A percentile compares a stretch with the other conserved stretches of the same genome.
These are phyloP conservation scores for Aplodontia rufa DNA, from an alignment of 2,113 vertebrate genomes.

Conservation along the genomic window DNA sequence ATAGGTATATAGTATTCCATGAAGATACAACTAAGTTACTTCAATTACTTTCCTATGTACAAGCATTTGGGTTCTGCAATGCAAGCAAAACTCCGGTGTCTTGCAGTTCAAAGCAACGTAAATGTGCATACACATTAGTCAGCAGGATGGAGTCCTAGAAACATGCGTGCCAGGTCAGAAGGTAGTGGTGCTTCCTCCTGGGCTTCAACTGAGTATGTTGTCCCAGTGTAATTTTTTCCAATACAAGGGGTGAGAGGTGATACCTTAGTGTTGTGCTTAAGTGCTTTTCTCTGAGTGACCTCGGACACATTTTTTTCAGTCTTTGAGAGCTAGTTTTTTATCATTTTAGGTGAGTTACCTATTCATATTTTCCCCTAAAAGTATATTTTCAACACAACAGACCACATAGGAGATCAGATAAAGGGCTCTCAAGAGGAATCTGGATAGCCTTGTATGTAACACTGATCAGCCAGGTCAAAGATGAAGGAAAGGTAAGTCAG, in stretches of 20 bases:
- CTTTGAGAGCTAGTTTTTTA: not conserved
- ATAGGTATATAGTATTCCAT: not conserved
- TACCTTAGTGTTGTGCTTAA: not conserved
- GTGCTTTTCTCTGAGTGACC: not conserved
- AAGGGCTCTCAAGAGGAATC: not conserved
- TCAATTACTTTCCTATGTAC: not conserved
- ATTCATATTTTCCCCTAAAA: not conserved
- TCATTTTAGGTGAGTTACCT: not conserved
- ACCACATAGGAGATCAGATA: not conserved
- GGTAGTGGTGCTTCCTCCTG: not conserved
- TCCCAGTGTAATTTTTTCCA: not conserved
- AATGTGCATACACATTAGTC: not conserved
- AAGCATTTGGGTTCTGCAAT: not conserved
- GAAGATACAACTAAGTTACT: not conserved
- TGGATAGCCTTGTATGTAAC: too few species aligned
- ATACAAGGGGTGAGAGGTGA: not conserved
- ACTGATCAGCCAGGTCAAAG: not conserved
- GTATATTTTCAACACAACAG: not conserved
- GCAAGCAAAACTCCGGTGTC: not conserved
- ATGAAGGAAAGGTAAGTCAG: not conserved
- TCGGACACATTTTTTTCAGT: not conserved
- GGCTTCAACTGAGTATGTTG: not conserved
- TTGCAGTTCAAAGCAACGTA: not conserved
- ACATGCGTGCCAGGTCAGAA: not conserved
- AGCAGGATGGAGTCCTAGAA: not conserved